A percentile compares a stretch with the other conserved stretches of the same genome.
Evolutionary conservation across 2,113 vertebrate genomes (phyloP).

Genomic region (Otis tarda): DNA sequence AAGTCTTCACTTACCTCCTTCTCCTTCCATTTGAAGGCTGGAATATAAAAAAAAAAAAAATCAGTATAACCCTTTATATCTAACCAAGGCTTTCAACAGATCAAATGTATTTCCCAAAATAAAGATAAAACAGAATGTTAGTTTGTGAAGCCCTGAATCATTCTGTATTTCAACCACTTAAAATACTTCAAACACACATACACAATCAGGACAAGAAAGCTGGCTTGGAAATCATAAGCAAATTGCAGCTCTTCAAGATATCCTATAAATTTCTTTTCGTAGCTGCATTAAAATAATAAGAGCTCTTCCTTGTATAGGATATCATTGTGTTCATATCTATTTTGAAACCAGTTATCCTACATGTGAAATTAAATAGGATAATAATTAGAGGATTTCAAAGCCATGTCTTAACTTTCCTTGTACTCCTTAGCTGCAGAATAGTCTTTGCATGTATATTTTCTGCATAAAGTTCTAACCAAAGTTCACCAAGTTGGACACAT

Average conservation of each 20-base stretch:
- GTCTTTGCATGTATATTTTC: background rate
- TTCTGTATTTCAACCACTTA: slow-evolving; percentile 35
- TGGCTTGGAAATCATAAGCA: slow-evolving; percentile 28
- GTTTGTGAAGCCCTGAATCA: slow-evolving; percentile 40
- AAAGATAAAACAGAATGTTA: slow-evolving; percentile 52
- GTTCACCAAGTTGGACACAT: background rate
- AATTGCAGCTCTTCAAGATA: slow-evolving; percentile 1
- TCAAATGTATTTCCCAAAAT: slow-evolving; percentile 48
- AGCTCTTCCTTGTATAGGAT: background rate
- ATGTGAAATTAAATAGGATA: background rate
- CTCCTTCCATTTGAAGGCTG: background rate
- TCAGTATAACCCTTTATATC: background rate
- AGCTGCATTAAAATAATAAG: background rate
- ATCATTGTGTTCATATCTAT: background rate
- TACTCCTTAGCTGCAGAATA: background rate
- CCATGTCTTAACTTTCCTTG: background rate
- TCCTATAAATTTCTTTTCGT: background rate
- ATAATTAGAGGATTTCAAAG: slow-evolving; percentile 38
- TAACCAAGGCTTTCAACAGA: slow-evolving; percentile 29
- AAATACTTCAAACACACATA: slow-evolving; percentile 26
- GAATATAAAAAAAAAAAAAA: background rate
- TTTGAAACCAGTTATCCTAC: slow-evolving; percentile 24
- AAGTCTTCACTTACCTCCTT: slow-evolving; percentile 4
- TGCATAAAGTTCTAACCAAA: background rate
- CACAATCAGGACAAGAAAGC: slow-evolving; percentile 24